Base-by-base conservation (phyloP, 2,113 vertebrate species). In the Scortum barcoo region DNA sequence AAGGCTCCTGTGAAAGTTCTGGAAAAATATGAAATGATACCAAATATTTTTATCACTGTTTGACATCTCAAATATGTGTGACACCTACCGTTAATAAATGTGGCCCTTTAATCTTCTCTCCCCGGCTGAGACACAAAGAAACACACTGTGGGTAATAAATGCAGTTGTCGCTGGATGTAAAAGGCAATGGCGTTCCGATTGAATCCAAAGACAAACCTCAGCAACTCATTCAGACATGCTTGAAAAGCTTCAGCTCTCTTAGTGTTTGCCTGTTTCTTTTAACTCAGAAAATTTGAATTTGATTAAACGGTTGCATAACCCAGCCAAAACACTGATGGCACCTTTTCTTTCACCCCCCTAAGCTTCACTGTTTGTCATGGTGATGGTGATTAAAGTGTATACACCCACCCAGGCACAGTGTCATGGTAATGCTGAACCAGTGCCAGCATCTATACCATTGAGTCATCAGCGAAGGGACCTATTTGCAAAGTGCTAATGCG, bases 401-500 rank as follows among this genome's bases (percentile, higher is more conserved):
- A 28, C 53, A 44, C 51, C n/a, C 48, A 56, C 57, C 65, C 68
- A 71, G 42, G 75, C 84, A 66, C 63, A 80, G 40, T 76, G 46
- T 78, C 87, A 79, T 68, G 78, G 81, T 58, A 68, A 88, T 81
- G 87, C 50, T 88, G 86, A 86, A 63, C 44, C 44, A 33, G 17
- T 69, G 85, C 92, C 89, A 90, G 83, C 67, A 48, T 84, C 63
- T 70, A 72, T 74, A 75, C 78, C 68, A 91, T 78, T 86, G 73
- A 81, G 58, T 79, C 83, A 84, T 90, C 76, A 82, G 70, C 22
- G 61, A 51, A 72, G 58, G 76, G 80, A 83, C 69, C 76, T 87
- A 77, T 90, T 89, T 88, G 70, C 83, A 88, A 88, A 83, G 86
- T 76, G 78, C 81, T 89, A 89, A 90, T 90, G 83, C 71, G 12